Base-by-base conservation (phyloP, 2,113 vertebrate species). In the Gallinago jamesoni region DNA sequence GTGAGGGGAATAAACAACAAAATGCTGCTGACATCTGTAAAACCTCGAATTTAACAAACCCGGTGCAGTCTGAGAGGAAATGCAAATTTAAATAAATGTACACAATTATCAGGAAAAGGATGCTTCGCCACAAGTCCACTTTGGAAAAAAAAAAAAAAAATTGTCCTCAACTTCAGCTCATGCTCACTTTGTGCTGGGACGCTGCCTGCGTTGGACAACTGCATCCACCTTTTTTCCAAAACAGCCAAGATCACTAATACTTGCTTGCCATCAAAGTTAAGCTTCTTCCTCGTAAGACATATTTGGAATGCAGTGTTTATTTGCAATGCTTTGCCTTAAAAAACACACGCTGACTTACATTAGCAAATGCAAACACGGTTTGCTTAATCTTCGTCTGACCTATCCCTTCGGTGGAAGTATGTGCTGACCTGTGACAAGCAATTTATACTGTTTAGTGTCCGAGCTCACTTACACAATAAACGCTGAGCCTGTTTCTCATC, bases 131-230 rank as follows among this genome's bases (percentile, higher is more conserved):
- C 25, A 48, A 28, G 18, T 33, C n/a, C 33, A 39, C 27, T 15
- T 14, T 1, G 3, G n/a, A n/a, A 30, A 55, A 35, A 35, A 43
- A 25, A 57, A 43, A 25, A 52, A 7, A 33, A 11, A 13, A 1
- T n/a, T 27, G 57, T 53, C 43, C 7, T 39, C 52, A 27, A 10
- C 24, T 72, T 35, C 12, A 22, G 30, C 37, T 66, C 28, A 68
- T 13, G 7, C 37, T 21, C 13, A 21, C 33, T 39, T 25, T 20
- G 21, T 33, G 39, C 35, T 70, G 37, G 37, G 31, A 43, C 3
- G 8, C 14, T 35, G 22, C 21, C 33, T 0, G 1, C 0, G 1
- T 48, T 28, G 25, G 13, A 82, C 13, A 52, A 33, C 23, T 25
- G 12, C 10, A 45, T 25, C 11, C 27, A 24, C 16, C 12, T 43